phyloP scores from a whole-genome alignment of 2,113 vertebrate species.

The Megaptera novaeangliae region DNA sequence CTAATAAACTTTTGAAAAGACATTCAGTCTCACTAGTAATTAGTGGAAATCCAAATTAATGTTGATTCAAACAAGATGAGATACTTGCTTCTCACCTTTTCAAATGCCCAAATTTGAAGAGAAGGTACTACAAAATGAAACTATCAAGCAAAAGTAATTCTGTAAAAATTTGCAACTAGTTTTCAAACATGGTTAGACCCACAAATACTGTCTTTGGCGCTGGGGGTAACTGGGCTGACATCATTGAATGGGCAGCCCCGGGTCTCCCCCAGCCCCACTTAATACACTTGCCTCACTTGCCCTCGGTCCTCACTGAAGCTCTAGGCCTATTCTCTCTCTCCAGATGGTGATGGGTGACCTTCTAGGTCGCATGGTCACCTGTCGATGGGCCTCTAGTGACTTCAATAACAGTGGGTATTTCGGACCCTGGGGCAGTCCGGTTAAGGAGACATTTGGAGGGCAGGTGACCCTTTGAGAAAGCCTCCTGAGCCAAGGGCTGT shows the following conservation, averaged over 20 bases:
- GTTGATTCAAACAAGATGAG: neutral
- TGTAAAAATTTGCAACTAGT: neutral
- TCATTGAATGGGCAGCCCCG: accelerated
- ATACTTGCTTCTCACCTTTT: neutral
- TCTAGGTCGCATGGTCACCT: accelerated
- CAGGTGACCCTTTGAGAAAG: neutral
- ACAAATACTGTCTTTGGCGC: accelerated
- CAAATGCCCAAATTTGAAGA: neutral
- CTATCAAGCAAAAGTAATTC: neutral
- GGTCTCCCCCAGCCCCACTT: accelerated
- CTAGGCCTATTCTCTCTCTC: neutral
- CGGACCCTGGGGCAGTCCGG: neutral
- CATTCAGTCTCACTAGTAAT: accelerated
- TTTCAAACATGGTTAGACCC: neutral
- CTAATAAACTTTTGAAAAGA: neutral
- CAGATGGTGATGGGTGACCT: neutral
- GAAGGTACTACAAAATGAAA: neutral
- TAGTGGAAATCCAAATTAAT: neutral
- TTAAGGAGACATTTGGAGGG: neutral
- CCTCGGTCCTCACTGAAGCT: neutral
- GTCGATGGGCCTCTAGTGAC: neutral
- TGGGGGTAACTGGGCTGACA: accelerated
- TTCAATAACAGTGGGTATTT: too few species aligned
- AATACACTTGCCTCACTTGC: accelerated
- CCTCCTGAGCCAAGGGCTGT: neutral